Base-by-base conservation (phyloP, 2,797 vertebrate genomes). In the Leptoclinus maculatus region DNA sequence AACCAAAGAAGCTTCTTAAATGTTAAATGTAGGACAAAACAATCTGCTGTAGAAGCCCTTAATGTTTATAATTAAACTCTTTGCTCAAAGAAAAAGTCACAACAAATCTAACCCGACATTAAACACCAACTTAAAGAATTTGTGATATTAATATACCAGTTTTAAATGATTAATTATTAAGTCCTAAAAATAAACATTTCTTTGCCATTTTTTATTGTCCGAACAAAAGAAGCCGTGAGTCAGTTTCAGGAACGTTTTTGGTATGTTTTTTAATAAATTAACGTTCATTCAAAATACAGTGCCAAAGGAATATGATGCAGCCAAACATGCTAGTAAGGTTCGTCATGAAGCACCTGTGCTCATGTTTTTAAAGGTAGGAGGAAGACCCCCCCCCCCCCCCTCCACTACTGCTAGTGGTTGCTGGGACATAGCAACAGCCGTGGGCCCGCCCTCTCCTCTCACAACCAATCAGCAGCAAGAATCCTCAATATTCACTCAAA, bases 281-380 rank as follows among this genome's bases (percentile, higher is more conserved):
- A 97, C 93, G 95, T 97, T 97, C 96, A 98, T 97, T 97, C 96
- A 97, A 98, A 98, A 97, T 98, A 98, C 98, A 99, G 97, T 99
- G 97, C 97, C 96, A 97, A 96, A 94, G 92, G 94, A 97, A 98
- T 97, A 97, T 95, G 93, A 97, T 97, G 97, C 96, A 98, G 96
- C 95, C 96, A 96, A 97, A 97, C 97, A 98, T 98, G 97, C 97
- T 96, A 96, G 94, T 96, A 95, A 94, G 91, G 95, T 97, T 91
- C 92, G 93, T 95, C 96, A 96, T 96, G 96, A 97, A 97, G 97
- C 97, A 97, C 97, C 97, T 95, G 96, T 96, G 97, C 96, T 97
- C 96, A 92, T 95, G 95, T 95, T 88, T 83, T 79, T 93, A 56
- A 95, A 91, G 92, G 68, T 92, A 94, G 94, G 94, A 91, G 88